These are phyloP conservation scores for Prinia subflava DNA, from an alignment of 2,113 vertebrate species.

Conservation along the genomic window DNA sequence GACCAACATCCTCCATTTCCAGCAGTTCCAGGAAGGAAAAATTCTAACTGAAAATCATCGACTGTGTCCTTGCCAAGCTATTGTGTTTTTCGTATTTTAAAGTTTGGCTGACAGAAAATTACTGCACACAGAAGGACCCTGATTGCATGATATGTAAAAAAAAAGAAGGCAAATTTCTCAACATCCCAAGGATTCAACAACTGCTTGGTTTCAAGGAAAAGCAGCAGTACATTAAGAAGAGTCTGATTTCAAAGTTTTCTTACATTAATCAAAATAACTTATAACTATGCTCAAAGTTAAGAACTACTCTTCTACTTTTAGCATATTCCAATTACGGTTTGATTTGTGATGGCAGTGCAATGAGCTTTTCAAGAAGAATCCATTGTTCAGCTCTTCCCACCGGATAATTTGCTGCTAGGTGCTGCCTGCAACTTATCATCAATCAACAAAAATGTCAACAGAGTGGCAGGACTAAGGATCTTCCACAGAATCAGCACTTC, in stretches of 20 bases:
- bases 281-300: constrained; percentile 12
- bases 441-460: constrained; percentile 62
- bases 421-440: constrained; percentile 56
- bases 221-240: not conserved
- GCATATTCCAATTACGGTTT: constrained; percentile 50
- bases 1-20: not conserved
- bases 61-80: not conserved
- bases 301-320: constrained; percentile 54
- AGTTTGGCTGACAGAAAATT: not conserved
- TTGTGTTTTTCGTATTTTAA: not conserved
- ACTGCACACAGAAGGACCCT: not conserved
- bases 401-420: constrained; percentile 57
- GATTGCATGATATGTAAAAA: not conserved
- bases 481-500: constrained; percentile 32
- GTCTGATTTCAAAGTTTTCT: constrained; percentile 15
- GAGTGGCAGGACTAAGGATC: constrained; percentile 8
- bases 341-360: constrained; percentile 61
- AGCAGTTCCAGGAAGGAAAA: not conserved
- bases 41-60: not conserved
- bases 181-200: not conserved
- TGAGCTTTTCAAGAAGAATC: constrained; percentile 47
- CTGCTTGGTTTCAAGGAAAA: not conserved
- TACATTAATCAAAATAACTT: constrained; percentile 49
- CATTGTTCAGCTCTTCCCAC: constrained; percentile 60
- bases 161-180: not conserved